These are phyloP conservation scores for Sclerodermus sp. DNA, from an alignment of 2,888 invertebrate genomes.

Conservation along the genomic window DNA sequence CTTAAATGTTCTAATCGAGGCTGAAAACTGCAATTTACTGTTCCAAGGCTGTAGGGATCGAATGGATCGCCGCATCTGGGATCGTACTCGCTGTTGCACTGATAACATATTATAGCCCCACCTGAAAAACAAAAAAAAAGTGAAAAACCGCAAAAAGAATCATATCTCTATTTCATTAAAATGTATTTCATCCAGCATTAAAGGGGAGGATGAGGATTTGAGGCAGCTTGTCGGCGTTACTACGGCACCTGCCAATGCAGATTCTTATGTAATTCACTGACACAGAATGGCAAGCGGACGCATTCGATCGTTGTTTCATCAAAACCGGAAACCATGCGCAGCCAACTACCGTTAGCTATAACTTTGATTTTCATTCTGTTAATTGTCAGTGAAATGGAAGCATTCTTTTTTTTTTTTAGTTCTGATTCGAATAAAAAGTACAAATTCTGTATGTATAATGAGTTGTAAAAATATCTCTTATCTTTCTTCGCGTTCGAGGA, in stretches of 20 bases:
- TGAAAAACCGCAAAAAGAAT: slow-evolving; percentile 10
- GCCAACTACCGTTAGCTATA: background rate
- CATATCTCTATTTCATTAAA: slow-evolving; percentile 12
- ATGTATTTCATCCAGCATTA: too few relatives aligned
- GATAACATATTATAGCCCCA: slow-evolving; percentile 76
- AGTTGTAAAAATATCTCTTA: too few relatives aligned
- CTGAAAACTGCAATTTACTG: slow-evolving; percentile 79
- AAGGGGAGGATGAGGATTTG: background rate
- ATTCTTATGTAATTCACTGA: slow-evolving; percentile 28
- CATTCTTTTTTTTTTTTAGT: too few relatives aligned
- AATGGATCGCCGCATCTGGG: slow-evolving; percentile 88
- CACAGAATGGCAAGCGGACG: slow-evolving; percentile 11
- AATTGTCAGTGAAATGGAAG: too few relatives aligned
- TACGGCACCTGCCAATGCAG: slow-evolving; percentile 23
- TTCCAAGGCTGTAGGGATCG: slow-evolving; percentile 80
- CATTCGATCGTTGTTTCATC: slow-evolving; percentile 5
- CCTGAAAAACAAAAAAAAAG: slow-evolving; percentile 50
- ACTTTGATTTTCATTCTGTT: too few relatives aligned
- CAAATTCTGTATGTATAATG: too few relatives aligned
- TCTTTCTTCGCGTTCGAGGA: background rate
- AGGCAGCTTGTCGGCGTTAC: background rate
- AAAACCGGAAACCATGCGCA: background rate
- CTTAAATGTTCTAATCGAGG: slow-evolving; percentile 72
- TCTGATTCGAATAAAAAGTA: too few relatives aligned
- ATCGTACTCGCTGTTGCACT: slow-evolving; percentile 90